Evolutionary conservation across 2,113 vertebrate genomes (phyloP), one percentile per base, ranked within the genome.

Genomic region (Thalassarche chlororhynchos): DNA sequence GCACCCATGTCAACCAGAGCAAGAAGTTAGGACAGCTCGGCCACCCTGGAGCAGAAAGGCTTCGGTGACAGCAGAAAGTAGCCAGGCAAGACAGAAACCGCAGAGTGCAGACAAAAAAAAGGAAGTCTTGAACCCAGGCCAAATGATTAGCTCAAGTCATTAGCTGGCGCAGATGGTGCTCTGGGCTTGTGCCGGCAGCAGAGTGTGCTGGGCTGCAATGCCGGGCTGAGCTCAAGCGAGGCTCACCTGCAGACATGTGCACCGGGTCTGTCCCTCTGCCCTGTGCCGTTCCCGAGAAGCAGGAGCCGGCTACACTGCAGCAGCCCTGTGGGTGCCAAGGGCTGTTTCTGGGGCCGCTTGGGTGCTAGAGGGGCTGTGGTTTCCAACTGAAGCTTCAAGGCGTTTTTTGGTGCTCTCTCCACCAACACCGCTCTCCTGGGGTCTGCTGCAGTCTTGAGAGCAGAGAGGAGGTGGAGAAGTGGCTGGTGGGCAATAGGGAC

Each of bases 191-290:
- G n/a, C 74, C 5, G n/a, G 58, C 66, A 77, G 77, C 0, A 0
- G 54, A 72, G 14, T 0, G 4, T 28, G 60, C 69, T 34, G 77
- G 61, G 52, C 57, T 66, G 32, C 3, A 12, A 23, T 1, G 21
- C 42, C 1, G 8, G 84, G 36, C 31, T 36, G 71, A 72, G 40
- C 8, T 88, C 66, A 82, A 74, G 71, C 2, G 3, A 34, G 26
- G 31, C 31, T 93, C 66, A 83, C 54, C 85, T 77, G 82, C 34
- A 71, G 61, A 46, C 0, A 17, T 1, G 2, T 2, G 11, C 13
- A 5, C 21, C 2, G 1, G 28, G 12, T 84, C 60, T 0, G 0
- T 62, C 49, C 25, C 15, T 38, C 36, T 1, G 2, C 11, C 26
- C 71, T 3, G 0, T 3, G 2, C 24, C 1, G 1, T 25, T 49